Evolutionary conservation across 2,888 invertebrate genomes (phyloP), one percentile per base, ranked within the genome.

Genomic region (Hoplodrina blanda): DNA sequence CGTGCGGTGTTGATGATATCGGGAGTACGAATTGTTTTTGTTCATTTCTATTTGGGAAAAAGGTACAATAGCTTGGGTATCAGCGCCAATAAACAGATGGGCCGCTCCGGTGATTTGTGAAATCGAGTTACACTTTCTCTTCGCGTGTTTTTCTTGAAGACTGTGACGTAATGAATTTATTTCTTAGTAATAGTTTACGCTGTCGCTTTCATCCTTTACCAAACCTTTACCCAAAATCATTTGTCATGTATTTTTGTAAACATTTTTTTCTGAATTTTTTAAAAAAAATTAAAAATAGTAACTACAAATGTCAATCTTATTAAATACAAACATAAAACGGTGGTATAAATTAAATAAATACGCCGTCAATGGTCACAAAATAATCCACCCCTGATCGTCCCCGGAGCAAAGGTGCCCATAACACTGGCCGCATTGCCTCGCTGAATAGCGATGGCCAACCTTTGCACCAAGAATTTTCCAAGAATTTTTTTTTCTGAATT

Each of bases 1-100:
- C 86, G 92, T 89, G 88, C 89, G 87, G 89, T 90, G 92, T 91
- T 91, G 91, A 92, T 92, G 93, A 89, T 91, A 90, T 90, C 85
- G 91, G 86, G 75, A 73, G 78, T 79, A 85, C 83, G 87, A 88
- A 90, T 90, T 90, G 90, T 88, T 90, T 90, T 88, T 85, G 86
- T 89, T 88, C 89, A 85, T 87, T 90, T 88, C 89, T 88, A 88
- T 89, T 89, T 86, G 82, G 83, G 78, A 82, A 87, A 88, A 86
- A 87, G 86, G 84, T 76, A 83, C 68, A 83, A 83, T 83, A 79
- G 83, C 71, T 77, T 73, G 69, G 69, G 76, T 74, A 83, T 82
- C 82, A 83, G 85, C 70, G 62, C 69, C 81, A 73, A 83, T 84
- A 79, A 85, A 83, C 83, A 84, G 83, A 84, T 81, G 84, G 83